Percentiles rank a stretch among this genome's conserved stretches.
Evolutionary conservation across 2,113 vertebrate genomes (phyloP).

Genomic region (Psettodes erumei): DNA sequence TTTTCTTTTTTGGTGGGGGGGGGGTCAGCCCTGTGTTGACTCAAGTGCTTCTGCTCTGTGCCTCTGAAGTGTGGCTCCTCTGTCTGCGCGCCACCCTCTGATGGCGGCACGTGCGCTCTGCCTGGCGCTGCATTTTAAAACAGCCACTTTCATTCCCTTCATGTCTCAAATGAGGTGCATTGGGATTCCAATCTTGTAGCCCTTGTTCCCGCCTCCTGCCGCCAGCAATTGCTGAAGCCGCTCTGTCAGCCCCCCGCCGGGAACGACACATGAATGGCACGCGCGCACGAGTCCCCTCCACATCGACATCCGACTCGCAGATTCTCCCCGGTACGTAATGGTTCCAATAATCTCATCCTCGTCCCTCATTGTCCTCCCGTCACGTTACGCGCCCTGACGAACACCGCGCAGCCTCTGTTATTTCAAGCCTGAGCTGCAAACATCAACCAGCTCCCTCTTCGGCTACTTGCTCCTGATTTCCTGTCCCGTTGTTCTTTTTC

Average conservation of each 20-base stretch:
- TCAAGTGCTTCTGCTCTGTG: neutral
- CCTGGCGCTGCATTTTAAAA: conserved; percentile 56
- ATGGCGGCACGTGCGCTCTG: neutral
- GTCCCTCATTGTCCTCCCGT: neutral
- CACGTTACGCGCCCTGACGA: neutral
- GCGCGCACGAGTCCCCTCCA: neutral
- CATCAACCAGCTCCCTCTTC: conserved; percentile 20
- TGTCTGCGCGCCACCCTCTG: conserved; percentile 32
- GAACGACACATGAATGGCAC: conserved; percentile 5
- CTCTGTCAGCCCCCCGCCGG: conserved; percentile 32
- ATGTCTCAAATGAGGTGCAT: conserved; percentile 48
- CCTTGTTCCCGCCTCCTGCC: conserved; percentile 11
- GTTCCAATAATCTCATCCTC: conserved; percentile 1
- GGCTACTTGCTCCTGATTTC: conserved; percentile 1
- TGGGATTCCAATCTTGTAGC: conserved; percentile 62
- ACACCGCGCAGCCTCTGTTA: conserved; percentile 24
- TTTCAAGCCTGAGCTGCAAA: conserved; percentile 40
- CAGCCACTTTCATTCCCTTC: conserved; percentile 51
- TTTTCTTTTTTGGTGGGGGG: neutral
- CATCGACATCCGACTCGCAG: neutral
- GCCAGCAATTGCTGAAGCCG: no score
- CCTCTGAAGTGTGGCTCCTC: conserved; percentile 47
- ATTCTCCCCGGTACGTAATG: neutral
- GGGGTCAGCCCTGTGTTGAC: neutral
- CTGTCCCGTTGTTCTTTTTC: neutral